A percentile compares a stretch with the other conserved stretches of the same genome.
phyloP scores from a whole-genome alignment of 2,888 invertebrate species.

The Idaea dimidiata region DNA sequence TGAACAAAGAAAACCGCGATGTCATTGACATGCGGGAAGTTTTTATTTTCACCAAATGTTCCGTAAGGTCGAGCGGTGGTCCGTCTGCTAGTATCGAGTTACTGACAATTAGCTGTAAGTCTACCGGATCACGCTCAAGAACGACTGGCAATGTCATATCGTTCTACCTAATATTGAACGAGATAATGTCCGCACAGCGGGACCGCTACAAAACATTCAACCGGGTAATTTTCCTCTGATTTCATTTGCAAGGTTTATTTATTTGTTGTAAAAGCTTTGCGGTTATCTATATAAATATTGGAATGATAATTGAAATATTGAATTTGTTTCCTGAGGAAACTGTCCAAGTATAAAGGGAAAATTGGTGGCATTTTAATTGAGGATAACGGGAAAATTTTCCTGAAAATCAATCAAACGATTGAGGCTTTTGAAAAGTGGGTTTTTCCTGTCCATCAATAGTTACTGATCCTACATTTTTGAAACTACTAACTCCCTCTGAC shows the following conservation, averaged over 20 bases:
- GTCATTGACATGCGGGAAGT: constrained; percentile 47
- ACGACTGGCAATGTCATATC: constrained; percentile 22
- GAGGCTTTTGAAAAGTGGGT: not conserved
- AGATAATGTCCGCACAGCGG: constrained; percentile 17
- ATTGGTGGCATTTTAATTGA: not conserved
- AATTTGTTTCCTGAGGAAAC: not conserved
- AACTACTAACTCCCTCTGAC: not conserved
- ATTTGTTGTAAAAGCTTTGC: constrained; percentile 5
- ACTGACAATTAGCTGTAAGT: constrained; percentile 66
- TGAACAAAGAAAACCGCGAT: constrained; percentile 24
- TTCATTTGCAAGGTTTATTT: constrained; percentile 14
- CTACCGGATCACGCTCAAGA: constrained; percentile 47
- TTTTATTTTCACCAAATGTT: constrained; percentile 43
- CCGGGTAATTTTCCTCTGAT: constrained; percentile 28
- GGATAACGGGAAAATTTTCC: not conserved
- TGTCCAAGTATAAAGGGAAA: not conserved
- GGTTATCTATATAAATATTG: constrained; percentile 1
- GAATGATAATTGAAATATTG: not conserved
- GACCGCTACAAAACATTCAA: constrained; percentile 10
- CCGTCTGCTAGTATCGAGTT: constrained; percentile 56
- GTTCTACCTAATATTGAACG: constrained; percentile 14
- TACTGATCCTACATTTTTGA: not conserved
- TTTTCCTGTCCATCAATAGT: no score
- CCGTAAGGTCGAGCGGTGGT: constrained; percentile 46
- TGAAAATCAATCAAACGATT: not conserved